A percentile compares a stretch with the other conserved stretches of the same genome.
Evolutionary conservation across 2,888 invertebrate species (phyloP).

Genomic region (Ophonus ardosiacus): DNA sequence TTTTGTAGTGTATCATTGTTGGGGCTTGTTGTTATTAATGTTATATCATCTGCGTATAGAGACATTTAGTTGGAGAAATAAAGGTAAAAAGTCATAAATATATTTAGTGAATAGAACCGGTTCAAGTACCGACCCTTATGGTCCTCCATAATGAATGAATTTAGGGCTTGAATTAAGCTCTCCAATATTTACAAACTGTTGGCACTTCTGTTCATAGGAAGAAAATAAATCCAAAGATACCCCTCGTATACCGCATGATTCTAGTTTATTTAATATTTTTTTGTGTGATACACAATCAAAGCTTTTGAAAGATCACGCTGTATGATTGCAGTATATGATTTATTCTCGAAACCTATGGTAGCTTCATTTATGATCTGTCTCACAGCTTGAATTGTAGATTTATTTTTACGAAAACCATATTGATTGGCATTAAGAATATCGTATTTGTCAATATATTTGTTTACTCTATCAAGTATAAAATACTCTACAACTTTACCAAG

Average conservation of each 20-base stretch:
- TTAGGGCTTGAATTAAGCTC: neutral
- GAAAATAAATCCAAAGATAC: neutral
- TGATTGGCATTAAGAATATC: no score
- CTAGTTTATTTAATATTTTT: neutral
- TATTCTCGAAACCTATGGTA: no score
- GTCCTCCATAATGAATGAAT: neutral
- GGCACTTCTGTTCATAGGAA: neutral
- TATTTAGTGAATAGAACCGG: neutral
- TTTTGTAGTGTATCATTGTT: neutral
- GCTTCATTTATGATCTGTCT: no score
- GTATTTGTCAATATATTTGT: no score
- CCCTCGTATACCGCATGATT: slow-evolving; percentile 6
- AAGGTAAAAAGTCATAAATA: neutral
- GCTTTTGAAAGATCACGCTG: no score
- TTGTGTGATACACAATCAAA: neutral
- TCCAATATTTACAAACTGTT: neutral
- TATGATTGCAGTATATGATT: no score
- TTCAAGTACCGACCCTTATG: neutral
- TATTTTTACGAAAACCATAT: no score
- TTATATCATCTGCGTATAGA: neutral
- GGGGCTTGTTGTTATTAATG: neutral
- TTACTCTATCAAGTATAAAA: no score
- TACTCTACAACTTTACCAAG: no score
- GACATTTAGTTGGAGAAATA: no score
- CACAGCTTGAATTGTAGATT: no score